phyloP scores from a whole-genome alignment of 2,113 vertebrate species.

The Neomonachus schauinslandi region DNA sequence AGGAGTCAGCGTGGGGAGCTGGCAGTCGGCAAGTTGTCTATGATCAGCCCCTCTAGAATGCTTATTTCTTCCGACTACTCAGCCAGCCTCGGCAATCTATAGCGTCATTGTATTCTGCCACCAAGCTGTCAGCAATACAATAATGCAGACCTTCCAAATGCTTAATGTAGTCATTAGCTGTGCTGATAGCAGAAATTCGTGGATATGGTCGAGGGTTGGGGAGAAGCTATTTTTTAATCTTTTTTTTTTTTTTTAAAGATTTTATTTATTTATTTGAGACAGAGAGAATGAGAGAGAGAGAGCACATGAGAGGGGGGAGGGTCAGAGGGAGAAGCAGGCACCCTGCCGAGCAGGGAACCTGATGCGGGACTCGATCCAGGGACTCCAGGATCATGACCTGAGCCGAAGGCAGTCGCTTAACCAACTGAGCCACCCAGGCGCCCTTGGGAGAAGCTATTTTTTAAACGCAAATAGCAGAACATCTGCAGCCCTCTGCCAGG shows the following conservation, averaged over 20 bases:
- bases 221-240: conserved; percentile 67
- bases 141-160: conserved; percentile 66
- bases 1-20: conserved; percentile 40
- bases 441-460: conserved; percentile 65
- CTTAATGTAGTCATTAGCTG: conserved; percentile 68
- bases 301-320: too few species aligned
- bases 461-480: conserved; percentile 60
- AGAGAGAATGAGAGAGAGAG: too few species aligned
- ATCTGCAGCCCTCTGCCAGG: conserved; percentile 53
- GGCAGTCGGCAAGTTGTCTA: neutral
- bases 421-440: too few species aligned
- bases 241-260: conserved; percentile 72
- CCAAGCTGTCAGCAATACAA: conserved; percentile 11
- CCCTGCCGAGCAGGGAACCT: too few species aligned
- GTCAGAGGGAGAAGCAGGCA: too few species aligned
- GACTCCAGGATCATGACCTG: too few species aligned
- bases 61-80: conserved; percentile 55
- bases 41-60: conserved; percentile 12
- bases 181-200: conserved; percentile 53
- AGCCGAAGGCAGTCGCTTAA: too few species aligned
- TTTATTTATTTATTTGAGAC: too few species aligned
- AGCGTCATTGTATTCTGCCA: conserved; percentile 60
- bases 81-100: conserved; percentile 46
- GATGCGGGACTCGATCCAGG: too few species aligned
- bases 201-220: neutral